Base-by-base conservation (phyloP, 1,140 invertebrate species). In the Chelonus insularis region DNA sequence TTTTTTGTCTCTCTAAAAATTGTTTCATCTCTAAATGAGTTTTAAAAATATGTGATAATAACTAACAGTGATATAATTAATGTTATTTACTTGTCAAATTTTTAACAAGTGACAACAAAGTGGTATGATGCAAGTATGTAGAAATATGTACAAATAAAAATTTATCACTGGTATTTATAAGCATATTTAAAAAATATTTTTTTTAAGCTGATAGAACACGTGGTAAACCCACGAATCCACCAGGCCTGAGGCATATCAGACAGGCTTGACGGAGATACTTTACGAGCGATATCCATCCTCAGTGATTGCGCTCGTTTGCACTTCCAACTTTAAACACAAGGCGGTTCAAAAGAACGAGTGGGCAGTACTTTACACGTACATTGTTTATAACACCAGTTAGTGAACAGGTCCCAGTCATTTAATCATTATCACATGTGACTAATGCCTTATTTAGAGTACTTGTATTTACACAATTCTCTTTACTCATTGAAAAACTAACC, bases 311-410 rank as follows among this genome's bases (percentile, higher is more conserved):
- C 52, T 55, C 52, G 52, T 55, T 39, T 55, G 18, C 32, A 55
- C 52, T 54, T 55, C 34, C n/a, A 39, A 21, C 52, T 55, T 20
- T 37, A 39, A 52, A 52, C 16, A 39, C 52, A 55, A 55, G 52
- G 34, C 34, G 18, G 34, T 29, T 0, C n/a, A 9, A 39, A 9
- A 39, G 47, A 16, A 18, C 4, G 52, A n/a, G 34, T 55, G 52
- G 34, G 5, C 34, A 18, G 34, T 18, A 39, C 25, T 29, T 36
- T 12, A 23, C 34, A 39, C 32, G 12, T 16, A 37, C 34, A 39
- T 55, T 55, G 52, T 55, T 55, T 55, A 55, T 55, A 55, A 55
- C 52, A 39, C 52, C 34, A 18, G 34, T 39, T 36, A 54, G 32
- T 21, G 34, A 54, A 54, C 51, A 54, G 51, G 51, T 39, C 14